phyloP scores from a whole-genome alignment of 2,888 invertebrate species.

The Eupithecia dodoneata region DNA sequence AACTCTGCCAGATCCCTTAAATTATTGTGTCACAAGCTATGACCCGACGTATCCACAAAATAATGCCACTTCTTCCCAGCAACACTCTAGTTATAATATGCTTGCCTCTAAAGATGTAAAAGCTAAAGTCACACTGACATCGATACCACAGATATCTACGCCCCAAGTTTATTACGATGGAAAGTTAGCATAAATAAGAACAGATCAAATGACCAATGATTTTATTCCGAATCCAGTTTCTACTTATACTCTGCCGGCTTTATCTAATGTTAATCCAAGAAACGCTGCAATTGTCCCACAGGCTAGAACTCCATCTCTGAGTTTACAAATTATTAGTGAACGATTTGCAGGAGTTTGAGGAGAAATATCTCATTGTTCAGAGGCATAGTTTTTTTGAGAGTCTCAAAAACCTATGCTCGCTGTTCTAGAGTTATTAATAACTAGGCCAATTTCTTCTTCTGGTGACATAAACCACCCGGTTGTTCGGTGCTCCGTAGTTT shows the following conservation, averaged over 20 bases:
- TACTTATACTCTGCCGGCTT: background rate
- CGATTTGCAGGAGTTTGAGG: background rate
- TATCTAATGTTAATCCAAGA: background rate
- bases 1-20: background rate
- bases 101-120: background rate
- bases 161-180: constrained; percentile 7
- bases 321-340: background rate
- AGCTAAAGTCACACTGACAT: background rate
- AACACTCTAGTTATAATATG: background rate
- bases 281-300: background rate
- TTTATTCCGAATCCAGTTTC: background rate
- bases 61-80: background rate
- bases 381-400: background rate
- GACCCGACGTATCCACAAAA: background rate
- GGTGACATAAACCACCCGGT: background rate
- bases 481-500: background rate
- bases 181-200: background rate
- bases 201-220: background rate
- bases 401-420: background rate
- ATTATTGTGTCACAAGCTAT: constrained; percentile 12
- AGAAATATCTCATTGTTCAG: background rate
- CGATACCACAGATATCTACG: background rate
- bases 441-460: background rate
- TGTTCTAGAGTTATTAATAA: background rate
- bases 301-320: background rate